A percentile compares a stretch with the other conserved stretches of the same genome.
These are phyloP conservation scores for Sarcophaga subvicina DNA, from an alignment of 2,888 invertebrate genomes.

Conservation along the genomic window DNA sequence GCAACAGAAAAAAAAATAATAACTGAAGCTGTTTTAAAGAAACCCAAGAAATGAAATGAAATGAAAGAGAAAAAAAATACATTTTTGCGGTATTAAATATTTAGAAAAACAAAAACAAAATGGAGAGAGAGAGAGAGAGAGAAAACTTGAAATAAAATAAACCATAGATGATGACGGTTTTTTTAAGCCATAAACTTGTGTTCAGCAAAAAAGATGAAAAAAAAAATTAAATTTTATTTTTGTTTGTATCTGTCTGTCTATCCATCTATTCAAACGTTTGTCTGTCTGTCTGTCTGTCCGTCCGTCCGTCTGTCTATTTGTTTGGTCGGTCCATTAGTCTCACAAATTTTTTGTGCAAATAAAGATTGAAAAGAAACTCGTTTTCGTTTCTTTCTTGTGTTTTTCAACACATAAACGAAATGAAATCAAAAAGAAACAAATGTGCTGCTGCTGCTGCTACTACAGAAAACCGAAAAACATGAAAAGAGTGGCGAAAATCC, in stretches of 20 bases:
- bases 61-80: no score
- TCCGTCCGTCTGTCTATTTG: background rate
- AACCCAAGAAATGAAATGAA: no score
- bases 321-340: constrained; percentile 40
- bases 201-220: constrained; percentile 9
- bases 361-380: constrained; percentile 33
- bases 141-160: constrained; percentile 36
- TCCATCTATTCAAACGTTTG: background rate
- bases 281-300: no score
- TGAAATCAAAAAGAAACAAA: no score
- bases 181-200: constrained; percentile 44
- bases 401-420: no score
- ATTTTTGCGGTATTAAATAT: no score
- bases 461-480: background rate
- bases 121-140: background rate
- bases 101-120: no score
- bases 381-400: constrained; percentile 18
- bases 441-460: no score
- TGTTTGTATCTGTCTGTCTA: background rate
- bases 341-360: constrained; percentile 1
- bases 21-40: no score
- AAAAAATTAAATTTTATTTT: background rate
- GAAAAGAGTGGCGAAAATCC: constrained; percentile 1
- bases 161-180: constrained; percentile 4
- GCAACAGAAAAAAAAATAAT: no score